Evolutionary conservation across 2,888 invertebrate species (phyloP).

Genomic region (Dryocosmus kuriphilus): DNA sequence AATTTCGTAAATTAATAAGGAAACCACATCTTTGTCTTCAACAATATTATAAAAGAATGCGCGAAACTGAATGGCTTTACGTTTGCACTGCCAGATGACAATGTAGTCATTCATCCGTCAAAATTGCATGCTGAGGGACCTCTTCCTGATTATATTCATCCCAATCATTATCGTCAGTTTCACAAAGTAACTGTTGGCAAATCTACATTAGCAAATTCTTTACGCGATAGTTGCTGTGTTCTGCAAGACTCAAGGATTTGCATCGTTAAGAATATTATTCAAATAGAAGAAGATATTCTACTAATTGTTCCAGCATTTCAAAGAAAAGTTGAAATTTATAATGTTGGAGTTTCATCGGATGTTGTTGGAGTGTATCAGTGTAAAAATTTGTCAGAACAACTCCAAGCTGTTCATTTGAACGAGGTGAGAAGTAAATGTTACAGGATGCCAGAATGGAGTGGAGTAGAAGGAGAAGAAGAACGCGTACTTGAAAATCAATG

Average conservation of each 20-base stretch:
- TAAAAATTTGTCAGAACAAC: not conserved
- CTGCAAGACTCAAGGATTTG: conserved; percentile 10
- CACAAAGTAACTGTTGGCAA: conserved; percentile 27
- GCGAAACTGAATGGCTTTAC: conserved; percentile 13
- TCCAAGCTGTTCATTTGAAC: conserved; percentile 7
- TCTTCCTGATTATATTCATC: not conserved
- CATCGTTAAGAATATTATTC: conserved; percentile 8
- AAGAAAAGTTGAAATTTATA: conserved; percentile 1
- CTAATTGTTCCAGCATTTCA: conserved; percentile 26
- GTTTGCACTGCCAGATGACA: not conserved
- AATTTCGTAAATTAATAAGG: not conserved
- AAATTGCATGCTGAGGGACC: not conserved
- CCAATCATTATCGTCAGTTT: conserved; percentile 12
- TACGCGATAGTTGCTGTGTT: conserved; percentile 24
- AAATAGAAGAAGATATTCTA: conserved; percentile 1
- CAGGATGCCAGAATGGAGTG: conserved; percentile 42
- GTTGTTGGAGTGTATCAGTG: conserved; percentile 37
- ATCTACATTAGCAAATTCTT: conserved; percentile 31
- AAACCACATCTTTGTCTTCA: conserved; percentile 5
- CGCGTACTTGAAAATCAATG: too few relatives aligned
- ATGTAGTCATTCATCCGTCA: not conserved
- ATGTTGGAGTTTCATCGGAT: conserved; percentile 33
- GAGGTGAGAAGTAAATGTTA: conserved; percentile 32
- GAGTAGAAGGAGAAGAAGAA: conserved; percentile 36
- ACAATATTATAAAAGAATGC: conserved; percentile 23